A percentile compares a stretch with the other conserved stretches of the same genome.
These are phyloP conservation scores for Diadromus collaris DNA, from an alignment of 2,888 invertebrate genomes.

Conservation along the genomic window DNA sequence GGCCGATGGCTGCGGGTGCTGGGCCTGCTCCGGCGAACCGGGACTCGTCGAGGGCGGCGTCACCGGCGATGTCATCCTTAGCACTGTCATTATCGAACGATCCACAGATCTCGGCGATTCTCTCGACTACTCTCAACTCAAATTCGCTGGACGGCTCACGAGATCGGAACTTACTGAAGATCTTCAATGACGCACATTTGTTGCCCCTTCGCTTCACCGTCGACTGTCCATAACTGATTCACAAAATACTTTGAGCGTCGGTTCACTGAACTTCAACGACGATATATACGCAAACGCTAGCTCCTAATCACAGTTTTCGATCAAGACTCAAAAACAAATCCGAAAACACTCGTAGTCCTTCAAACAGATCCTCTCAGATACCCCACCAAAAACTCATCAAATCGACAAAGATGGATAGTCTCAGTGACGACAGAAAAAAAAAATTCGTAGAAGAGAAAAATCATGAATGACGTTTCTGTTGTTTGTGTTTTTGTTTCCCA, in stretches of 20 bases:
- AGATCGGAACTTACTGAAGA: background rate
- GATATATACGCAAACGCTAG: background rate
- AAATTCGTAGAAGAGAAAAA: background rate
- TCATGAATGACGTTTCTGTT: too few species aligned
- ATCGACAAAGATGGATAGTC: background rate
- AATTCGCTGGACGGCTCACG: background rate
- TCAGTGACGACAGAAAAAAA: background rate
- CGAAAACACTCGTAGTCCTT: background rate
- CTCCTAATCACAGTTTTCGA: background rate
- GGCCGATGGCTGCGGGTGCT: conserved; percentile 61
- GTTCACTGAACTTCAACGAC: conserved; percentile 27
- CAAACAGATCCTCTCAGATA: background rate
- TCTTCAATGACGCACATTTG: conserved; percentile 1
- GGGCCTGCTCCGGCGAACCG: conserved; percentile 67
- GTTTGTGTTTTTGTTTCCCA: conserved; percentile 1
- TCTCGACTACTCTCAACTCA: background rate
- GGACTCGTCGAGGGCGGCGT: conserved; percentile 75
- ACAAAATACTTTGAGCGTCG: conserved; percentile 40
- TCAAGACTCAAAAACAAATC: background rate
- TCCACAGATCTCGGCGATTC: background rate
- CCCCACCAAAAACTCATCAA: background rate
- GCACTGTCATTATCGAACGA: conserved; percentile 75
- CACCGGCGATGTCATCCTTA: conserved; percentile 77
- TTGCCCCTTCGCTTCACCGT: background rate
- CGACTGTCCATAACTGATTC: background rate